Percentiles rank a stretch among this genome's conserved stretches.
phyloP scores from a whole-genome alignment of 2,888 invertebrate genomes.

The Glaucopsyche alexis region DNA sequence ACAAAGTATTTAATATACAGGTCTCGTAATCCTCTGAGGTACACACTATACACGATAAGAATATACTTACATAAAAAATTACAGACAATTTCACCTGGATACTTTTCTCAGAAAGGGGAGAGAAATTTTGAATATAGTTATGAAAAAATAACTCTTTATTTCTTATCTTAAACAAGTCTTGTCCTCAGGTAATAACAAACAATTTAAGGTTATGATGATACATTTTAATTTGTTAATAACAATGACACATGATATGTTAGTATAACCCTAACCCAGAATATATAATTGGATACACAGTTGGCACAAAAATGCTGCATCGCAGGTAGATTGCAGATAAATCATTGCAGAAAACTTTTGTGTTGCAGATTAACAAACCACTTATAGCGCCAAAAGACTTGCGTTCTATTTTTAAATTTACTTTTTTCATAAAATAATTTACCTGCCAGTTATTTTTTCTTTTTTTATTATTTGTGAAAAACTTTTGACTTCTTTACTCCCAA shows the following conservation, averaged over 20 bases:
- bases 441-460: not conserved
- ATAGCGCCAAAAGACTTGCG: slow-evolving; percentile 13
- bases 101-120: not conserved
- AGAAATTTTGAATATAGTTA: slow-evolving; percentile 13
- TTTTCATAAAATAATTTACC: not conserved
- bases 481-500: not conserved
- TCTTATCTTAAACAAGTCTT: slow-evolving; percentile 27
- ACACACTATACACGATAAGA: slow-evolving; percentile 1
- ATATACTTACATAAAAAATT: not conserved
- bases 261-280: slow-evolving; percentile 48
- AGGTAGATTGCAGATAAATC: slow-evolving; percentile 25
- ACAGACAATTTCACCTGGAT: not conserved
- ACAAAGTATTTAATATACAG: not conserved
- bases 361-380: slow-evolving; percentile 1
- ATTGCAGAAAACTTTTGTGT: slow-evolving; percentile 16
- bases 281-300: slow-evolving; percentile 36
- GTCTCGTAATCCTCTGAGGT: not conserved
- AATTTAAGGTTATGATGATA: slow-evolving; percentile 47
- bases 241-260: slow-evolving; percentile 52
- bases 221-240: slow-evolving; percentile 53
- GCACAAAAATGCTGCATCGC: slow-evolving; percentile 40
- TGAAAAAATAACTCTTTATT: slow-evolving; percentile 30
- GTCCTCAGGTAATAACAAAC: slow-evolving; percentile 44
- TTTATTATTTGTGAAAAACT: not conserved
- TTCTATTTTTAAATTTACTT: slow-evolving; percentile 12